Percentiles rank a stretch among this genome's conserved stretches.
Conservation (phyloP, 2,113 vertebrate genomes). For the Hippocampus guttulatus region DNA sequence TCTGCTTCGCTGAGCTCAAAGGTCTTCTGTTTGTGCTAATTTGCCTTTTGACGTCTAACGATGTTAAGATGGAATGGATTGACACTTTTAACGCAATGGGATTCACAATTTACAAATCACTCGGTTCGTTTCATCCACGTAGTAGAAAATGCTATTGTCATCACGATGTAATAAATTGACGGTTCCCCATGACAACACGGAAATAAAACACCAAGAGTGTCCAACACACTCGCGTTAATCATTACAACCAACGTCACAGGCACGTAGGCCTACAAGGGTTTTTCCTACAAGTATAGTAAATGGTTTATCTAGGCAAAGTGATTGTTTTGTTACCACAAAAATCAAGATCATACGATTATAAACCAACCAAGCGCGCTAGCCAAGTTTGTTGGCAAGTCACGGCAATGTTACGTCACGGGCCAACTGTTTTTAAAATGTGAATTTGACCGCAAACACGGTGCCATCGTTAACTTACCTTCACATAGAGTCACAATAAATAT, state of each 20-base stretch:
- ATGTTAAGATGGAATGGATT: background rate
- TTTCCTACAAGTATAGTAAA: background rate
- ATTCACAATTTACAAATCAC: constrained; percentile 16
- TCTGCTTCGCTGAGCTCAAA: background rate
- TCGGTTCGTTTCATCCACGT: background rate
- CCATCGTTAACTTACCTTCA: constrained; percentile 70
- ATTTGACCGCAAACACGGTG: background rate
- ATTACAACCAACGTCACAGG: constrained; percentile 7
- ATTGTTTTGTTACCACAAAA: background rate
- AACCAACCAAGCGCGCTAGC: constrained; percentile 17
- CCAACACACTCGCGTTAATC: constrained; percentile 1
- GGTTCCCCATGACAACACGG: constrained; percentile 32
- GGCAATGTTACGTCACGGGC: constrained; percentile 50
- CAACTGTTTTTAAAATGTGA: constrained; percentile 29
- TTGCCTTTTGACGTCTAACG: background rate
- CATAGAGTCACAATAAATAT: constrained; percentile 69
- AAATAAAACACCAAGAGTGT: constrained; percentile 15
- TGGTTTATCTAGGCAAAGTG: background rate
- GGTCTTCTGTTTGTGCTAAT: background rate
- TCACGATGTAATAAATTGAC: constrained; percentile 1
- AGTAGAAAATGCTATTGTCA: background rate
- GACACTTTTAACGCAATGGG: background rate
- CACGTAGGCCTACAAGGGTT: background rate
- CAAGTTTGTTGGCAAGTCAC: constrained; percentile 56
- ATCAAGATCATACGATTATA: background rate